Conservation (phyloP, 2,888 invertebrate species). For the Epinotia ramella region DNA sequence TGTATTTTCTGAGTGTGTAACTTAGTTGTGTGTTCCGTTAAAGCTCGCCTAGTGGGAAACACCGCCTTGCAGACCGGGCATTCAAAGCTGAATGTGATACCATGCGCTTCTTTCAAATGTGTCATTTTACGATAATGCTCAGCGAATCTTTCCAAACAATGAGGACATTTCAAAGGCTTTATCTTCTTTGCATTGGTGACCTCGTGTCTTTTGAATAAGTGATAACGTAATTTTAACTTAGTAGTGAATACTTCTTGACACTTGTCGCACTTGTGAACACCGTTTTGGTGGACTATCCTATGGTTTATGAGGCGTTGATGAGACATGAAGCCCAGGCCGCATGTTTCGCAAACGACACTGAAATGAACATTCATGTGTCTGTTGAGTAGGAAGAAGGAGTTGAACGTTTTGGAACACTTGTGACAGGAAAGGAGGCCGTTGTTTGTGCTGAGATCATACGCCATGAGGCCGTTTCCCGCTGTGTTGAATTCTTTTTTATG, state of each 20-base stretch:
- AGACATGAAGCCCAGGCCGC: constrained; percentile 78
- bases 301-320: constrained; percentile 76
- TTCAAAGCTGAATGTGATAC: constrained; percentile 74
- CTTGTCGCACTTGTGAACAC: constrained; percentile 72
- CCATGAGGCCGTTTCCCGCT: constrained; percentile 77
- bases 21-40: constrained; percentile 78
- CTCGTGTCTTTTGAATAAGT: constrained; percentile 74
- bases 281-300: constrained; percentile 74
- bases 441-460: constrained; percentile 67
- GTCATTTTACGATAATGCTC: constrained; percentile 80
- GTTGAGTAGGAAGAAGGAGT: constrained; percentile 75
- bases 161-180: constrained; percentile 77
- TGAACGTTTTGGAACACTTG: constrained; percentile 73
- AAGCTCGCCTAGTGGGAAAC: constrained; percentile 69
- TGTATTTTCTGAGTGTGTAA: constrained; percentile 75
- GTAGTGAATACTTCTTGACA: constrained; percentile 74
- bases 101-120: constrained; percentile 74
- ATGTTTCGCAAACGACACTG: constrained; percentile 78
- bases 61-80: constrained; percentile 71
- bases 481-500: constrained; percentile 78
- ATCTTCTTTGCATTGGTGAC: constrained; percentile 68
- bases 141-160: constrained; percentile 76
- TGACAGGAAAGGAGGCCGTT: constrained; percentile 72
- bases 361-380: constrained; percentile 80
- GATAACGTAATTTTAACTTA: constrained; percentile 74